These are phyloP conservation scores for Iselma pallidipennis DNA, from an alignment of 2,888 invertebrate species.

Conservation along the genomic window DNA sequence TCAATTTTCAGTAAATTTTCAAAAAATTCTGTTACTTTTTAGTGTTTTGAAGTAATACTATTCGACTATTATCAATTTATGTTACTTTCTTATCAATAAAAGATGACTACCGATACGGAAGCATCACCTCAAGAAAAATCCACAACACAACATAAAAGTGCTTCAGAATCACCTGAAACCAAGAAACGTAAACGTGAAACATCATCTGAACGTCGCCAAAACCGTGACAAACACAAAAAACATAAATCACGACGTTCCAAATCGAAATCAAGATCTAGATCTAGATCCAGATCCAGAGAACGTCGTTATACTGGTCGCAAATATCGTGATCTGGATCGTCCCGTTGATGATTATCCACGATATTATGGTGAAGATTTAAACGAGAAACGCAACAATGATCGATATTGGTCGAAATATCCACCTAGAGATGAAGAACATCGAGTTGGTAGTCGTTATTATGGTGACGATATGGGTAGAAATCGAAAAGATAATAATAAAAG, in stretches of 20 bases:
- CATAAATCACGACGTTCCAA: slow-evolving; percentile 24
- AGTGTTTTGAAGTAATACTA: background rate
- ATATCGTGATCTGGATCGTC: slow-evolving; percentile 25
- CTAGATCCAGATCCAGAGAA: slow-evolving; percentile 28
- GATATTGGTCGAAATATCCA: slow-evolving; percentile 55
- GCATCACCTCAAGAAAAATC: slow-evolving; percentile 20
- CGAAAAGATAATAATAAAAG: slow-evolving; percentile 17
- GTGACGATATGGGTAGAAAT: slow-evolving; percentile 22
- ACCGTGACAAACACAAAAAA: slow-evolving; percentile 8
- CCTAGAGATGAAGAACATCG: slow-evolving; percentile 47
- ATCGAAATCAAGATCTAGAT: slow-evolving; percentile 10
- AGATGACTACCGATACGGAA: slow-evolving; percentile 31
- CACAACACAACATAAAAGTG: slow-evolving; percentile 15
- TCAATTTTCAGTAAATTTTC: background rate
- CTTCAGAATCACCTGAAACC: slow-evolving; percentile 23
- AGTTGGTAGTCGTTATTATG: slow-evolving; percentile 49
- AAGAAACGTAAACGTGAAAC: slow-evolving; percentile 22
- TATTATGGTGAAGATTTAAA: slow-evolving; percentile 50
- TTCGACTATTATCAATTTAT: too few species aligned
- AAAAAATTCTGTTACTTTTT: background rate
- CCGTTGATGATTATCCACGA: slow-evolving; percentile 34
- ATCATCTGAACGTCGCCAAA: slow-evolving; percentile 2
- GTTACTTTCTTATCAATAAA: too few species aligned
- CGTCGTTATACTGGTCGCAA: slow-evolving; percentile 3
- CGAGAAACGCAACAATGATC: slow-evolving; percentile 45